Conservation (phyloP, 2,113 vertebrate genomes). For the Daphoenositta chrysoptera region DNA sequence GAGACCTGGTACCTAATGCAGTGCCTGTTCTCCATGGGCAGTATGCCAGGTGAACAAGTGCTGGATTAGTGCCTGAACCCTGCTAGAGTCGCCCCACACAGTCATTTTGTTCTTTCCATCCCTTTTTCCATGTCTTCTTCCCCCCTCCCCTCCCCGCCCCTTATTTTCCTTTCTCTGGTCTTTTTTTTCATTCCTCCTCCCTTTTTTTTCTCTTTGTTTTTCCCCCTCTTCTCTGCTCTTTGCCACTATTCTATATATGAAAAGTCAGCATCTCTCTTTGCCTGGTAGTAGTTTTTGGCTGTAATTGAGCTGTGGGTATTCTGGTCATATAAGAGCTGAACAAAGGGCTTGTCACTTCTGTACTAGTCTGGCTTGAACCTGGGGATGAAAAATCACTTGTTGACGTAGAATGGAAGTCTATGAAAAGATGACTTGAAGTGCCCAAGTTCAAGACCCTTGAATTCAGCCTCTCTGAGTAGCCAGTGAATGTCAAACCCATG, state of each 20-base stretch:
- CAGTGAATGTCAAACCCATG: background rate
- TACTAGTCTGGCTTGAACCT: background rate
- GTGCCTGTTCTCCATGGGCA: background rate
- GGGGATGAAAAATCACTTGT: background rate
- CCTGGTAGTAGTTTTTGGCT: background rate
- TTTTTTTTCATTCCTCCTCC: background rate
- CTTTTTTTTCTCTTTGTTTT: background rate
- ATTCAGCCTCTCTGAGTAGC: background rate
- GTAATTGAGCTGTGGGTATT: background rate
- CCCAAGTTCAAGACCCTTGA: background rate
- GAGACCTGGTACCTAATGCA: background rate
- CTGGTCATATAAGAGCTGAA: background rate
- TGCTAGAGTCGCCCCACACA: background rate
- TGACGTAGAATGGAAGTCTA: background rate
- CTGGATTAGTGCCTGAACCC: background rate
- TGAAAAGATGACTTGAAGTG: background rate
- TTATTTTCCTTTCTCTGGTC: background rate
- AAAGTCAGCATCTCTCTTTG: background rate
- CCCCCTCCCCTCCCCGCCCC: rapidly evolving
- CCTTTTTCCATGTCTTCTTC: background rate
- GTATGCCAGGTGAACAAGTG: background rate
- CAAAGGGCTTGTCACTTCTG: background rate
- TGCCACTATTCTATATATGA: background rate
- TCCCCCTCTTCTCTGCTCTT: background rate
- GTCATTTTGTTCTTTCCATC: background rate